Base-by-base conservation (phyloP, 1,140 invertebrate genomes). In the Scaptomyza hsui region DNA sequence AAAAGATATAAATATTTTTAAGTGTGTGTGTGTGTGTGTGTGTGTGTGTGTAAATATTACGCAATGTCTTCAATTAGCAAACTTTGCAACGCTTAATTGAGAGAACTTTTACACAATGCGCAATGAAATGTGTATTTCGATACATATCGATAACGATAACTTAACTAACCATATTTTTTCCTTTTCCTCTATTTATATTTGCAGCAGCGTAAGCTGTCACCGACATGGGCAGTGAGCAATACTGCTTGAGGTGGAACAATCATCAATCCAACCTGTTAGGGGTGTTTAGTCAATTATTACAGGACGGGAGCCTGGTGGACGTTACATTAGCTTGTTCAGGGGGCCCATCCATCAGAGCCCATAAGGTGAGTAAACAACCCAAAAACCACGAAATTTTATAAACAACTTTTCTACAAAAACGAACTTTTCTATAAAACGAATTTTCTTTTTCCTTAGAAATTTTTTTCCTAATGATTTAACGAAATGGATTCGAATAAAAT, bases 171-270 rank as follows among this genome's bases (percentile, higher is more conserved):
- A 49, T 19, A 10, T 12, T 26, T 24, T 5, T 48, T 48, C 12
- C 5, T 6, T 15, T 9, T 5, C 6, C 24, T 7, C 6, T 51
- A 15, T 26, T 2, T 55, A 13, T 82, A 44, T 53, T 94, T 93
- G 77, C 94, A 95, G 94, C 94, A 95, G 95, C 94, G 95, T 94
- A 95, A 95, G 94, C 94, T 95, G 95, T 94, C 95, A 95, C 95
- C 95, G 95, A 96, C 95, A 96, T 96, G 96, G 96, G 96, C 96
- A 97, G 96, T 96, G 96, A 97, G 95, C 96, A 97, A 94, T 97
- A 97, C 95, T 97, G 96, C 95, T 95, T 97, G 94, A 96, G 96
- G 95, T 97, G 96, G 96, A 97, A 97, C 95, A 97, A 97, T 96
- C 96, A 97, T 96, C 96, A 97, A 95, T 97, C 95, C 94, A 97